phyloP scores from a whole-genome alignment of 2,113 vertebrate genomes.

The Carollia perspicillata region DNA sequence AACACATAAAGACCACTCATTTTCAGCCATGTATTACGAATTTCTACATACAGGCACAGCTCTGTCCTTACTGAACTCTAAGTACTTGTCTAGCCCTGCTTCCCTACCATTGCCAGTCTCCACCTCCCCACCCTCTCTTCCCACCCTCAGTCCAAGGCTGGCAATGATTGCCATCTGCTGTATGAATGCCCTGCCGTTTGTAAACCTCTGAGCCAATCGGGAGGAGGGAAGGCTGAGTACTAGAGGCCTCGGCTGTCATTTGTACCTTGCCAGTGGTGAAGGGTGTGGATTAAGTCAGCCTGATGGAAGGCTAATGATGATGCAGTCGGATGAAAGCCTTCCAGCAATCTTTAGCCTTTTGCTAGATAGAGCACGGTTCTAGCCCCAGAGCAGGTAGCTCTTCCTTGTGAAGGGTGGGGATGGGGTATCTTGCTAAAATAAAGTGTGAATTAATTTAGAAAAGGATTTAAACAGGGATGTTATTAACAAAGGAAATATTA shows the following conservation, averaged over 20 bases:
- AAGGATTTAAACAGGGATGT: not conserved
- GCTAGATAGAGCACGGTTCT: not conserved
- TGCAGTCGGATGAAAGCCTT: not conserved
- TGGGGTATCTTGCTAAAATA: not conserved
- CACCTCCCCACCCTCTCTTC: not conserved
- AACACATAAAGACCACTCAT: not conserved
- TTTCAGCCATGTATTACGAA: not conserved
- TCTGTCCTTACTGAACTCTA: not conserved
- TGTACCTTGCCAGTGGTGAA: not conserved
- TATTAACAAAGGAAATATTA: not conserved
- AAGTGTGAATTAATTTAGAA: not conserved
- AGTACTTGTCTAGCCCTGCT: not conserved
- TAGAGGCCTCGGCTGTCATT: not conserved
- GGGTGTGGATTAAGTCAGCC: not conserved
- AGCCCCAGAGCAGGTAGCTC: not conserved
- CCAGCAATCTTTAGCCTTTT: not conserved
- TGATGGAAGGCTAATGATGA: not conserved
- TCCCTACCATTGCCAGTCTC: rapidly evolving
- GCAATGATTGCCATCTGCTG: rapidly evolving
- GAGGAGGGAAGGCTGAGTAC: not conserved
- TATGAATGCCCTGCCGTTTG: not conserved
- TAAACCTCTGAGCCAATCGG: not conserved
- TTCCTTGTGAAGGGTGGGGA: not conserved
- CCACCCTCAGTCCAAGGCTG: too few species aligned
- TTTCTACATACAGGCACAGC: too few species aligned